These are phyloP conservation scores for Tichodroma muraria DNA, from an alignment of 2,113 vertebrate species.

Conservation along the genomic window DNA sequence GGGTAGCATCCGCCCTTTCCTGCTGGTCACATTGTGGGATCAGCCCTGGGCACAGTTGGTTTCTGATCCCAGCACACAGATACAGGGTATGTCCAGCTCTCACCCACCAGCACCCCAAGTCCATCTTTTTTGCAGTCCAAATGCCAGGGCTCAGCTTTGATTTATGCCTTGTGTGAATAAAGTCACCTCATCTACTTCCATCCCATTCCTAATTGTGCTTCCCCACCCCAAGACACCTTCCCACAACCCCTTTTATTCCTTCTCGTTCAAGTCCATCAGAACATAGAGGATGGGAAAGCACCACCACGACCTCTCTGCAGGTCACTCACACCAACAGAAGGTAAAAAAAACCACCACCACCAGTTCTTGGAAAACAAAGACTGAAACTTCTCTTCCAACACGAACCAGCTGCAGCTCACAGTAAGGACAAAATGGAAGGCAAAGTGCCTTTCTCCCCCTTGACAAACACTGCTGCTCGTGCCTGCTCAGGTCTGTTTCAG, in stretches of 20 bases:
- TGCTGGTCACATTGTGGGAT: not conserved
- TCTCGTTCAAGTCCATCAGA: not conserved
- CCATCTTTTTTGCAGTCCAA: not conserved
- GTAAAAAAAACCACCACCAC: not conserved
- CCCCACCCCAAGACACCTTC: not conserved
- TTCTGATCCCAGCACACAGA: not conserved
- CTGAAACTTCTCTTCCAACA: not conserved
- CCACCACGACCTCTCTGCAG: not conserved
- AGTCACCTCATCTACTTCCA: not conserved
- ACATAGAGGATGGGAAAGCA: not conserved
- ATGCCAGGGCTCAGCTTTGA: not conserved
- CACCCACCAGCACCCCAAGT: not conserved
- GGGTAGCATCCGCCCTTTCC: not conserved
- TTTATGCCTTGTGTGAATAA: not conserved
- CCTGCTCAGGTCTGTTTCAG: slow-evolving; percentile 40
- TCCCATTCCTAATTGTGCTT: not conserved
- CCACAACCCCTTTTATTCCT: not conserved
- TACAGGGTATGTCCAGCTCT: not conserved
- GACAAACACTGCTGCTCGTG: slow-evolving; percentile 1
- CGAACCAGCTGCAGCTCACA: not conserved
- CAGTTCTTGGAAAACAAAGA: not conserved
- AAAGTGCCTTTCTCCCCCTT: not conserved
- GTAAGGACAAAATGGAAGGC: not conserved
- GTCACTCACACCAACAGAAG: not conserved
- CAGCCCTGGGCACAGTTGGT: not conserved